Base-by-base conservation (phyloP, 2,113 vertebrate genomes). In the Agapornis roseicollis region DNA sequence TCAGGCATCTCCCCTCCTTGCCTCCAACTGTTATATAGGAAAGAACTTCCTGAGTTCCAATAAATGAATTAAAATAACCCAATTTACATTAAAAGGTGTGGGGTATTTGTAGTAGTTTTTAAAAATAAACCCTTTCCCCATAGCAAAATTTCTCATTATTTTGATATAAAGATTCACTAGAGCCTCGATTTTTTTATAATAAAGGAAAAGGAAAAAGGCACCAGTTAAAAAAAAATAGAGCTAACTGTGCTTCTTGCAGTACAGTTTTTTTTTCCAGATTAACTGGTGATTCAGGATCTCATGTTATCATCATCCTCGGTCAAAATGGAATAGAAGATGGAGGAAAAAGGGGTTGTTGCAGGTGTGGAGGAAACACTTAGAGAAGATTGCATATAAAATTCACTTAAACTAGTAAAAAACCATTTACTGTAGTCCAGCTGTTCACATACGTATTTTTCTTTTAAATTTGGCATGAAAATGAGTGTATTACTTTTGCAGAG, bases 311-410 rank as follows among this genome's bases (percentile, higher is more conserved):
- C 90, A 74, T 73, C 31, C 44, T 90, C 47, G 74, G 76, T 83
- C 56, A 88, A 74, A 94, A 81, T 0, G 1, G 56, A 87, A 80
- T 13, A 90, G 63, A 49, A 93, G 77, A 80, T 90, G 42, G 73
- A 90, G 44, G 77, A 85, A 70, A 81, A 88, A 83, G 49, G 46
- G 25, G 24, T 29, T 94, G 53, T 53, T 96, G 92, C 96, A 97
- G 96, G 95, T 97, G 96, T 94, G 37, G 88, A 96, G 96, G 95
- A 97, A 96, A 92, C 89, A 92, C 83, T 96, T 93, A 88, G 60
- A 78, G 85, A 95, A 85, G n/a, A 97, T 94, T 94, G 85, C 72
- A 52, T 46, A 93, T 37, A 74, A 95, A 96, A 95, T 89, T 94
- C 69, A 86, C 74, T 93, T 81, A 93, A 96, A 94, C 76, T 93